Evolutionary conservation across 2,797 vertebrate genomes (phyloP), one percentile per base, ranked within the genome.

Genomic region (Lithobates sylvaticus): DNA sequence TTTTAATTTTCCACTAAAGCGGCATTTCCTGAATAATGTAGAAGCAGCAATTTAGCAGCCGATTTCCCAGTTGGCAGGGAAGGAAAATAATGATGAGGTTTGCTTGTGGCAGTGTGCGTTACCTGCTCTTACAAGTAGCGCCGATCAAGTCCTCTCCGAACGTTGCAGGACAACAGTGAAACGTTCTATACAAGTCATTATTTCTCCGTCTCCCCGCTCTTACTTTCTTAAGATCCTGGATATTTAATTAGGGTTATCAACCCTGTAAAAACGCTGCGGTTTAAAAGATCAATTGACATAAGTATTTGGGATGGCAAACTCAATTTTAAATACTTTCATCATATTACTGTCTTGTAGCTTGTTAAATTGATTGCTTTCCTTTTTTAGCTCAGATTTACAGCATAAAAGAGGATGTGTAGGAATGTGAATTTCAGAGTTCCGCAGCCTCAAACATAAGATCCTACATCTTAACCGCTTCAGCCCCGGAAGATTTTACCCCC

Each of bases 201-300:
- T 81, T 67, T 67, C 77, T 74, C 26, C 21, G 64, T 54, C 42
- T 10, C 15, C 29, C 15, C 29, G 70, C 65, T 86, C 54, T 76
- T 65, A 81, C 77, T 61, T 68, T 42, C 54, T 74, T 34, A 80
- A 74, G 70, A 86, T 80, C 78, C 36, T 58, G 64, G 76, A 81
- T 86, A 81, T 76, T 81, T 86, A 86, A 86, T 86, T 86, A 86
- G 64, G 42, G 44, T 44, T 42, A 44, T 81, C 76, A 69, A 69
- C 82, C 65, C 58, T 84, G 58, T 67, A 74, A 65, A 72, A 85
- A 58, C 70, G 21, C 23, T 44, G 70, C 36, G 29, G 77, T 85
- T 81, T 85, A 44, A 81, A 72, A 80, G 78, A 86, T 86, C 84
- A 86, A 81, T 86, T 76, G 84, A 85, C 76, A 79, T 73, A 68